phyloP scores from a whole-genome alignment of 2,888 invertebrate species.

The Andrena fulva region DNA sequence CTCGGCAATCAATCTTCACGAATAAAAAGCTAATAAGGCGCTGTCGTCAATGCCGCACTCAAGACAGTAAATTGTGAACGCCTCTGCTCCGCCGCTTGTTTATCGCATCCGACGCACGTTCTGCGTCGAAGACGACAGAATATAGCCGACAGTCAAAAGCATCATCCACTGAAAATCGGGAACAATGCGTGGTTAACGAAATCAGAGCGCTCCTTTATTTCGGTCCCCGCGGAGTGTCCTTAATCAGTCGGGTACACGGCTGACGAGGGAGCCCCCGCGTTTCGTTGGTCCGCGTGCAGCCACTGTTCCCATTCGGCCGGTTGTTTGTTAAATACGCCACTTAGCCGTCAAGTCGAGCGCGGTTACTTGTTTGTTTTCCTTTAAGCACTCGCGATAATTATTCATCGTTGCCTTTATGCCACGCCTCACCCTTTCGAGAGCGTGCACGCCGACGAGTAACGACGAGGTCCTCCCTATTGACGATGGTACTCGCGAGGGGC shows the following conservation, averaged over 20 bases:
- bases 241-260: slow-evolving; percentile 59
- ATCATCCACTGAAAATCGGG: slow-evolving; percentile 3
- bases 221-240: slow-evolving; percentile 43
- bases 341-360: slow-evolving; percentile 80
- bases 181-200: slow-evolving; percentile 53
- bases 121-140: neutral
- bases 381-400: slow-evolving; percentile 81
- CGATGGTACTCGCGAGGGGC: slow-evolving; percentile 65
- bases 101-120: neutral
- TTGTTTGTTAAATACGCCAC: slow-evolving; percentile 81
- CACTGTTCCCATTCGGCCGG: slow-evolving; percentile 53
- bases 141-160: neutral
- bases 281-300: slow-evolving; percentile 35
- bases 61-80: neutral
- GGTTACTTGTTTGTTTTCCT: slow-evolving; percentile 82
- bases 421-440: slow-evolving; percentile 57
- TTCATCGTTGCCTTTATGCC: slow-evolving; percentile 80
- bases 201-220: slow-evolving; percentile 46
- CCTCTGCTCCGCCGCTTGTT: neutral
- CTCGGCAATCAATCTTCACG: too few species aligned
- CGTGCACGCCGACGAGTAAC: slow-evolving; percentile 73
- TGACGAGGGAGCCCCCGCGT: slow-evolving; percentile 21
- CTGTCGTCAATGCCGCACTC: too few species aligned
- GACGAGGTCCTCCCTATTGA: slow-evolving; percentile 75
- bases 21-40: too few species aligned